Conservation (phyloP, 1,140 invertebrate genomes). For the Rhopalosiphum maidis region DNA sequence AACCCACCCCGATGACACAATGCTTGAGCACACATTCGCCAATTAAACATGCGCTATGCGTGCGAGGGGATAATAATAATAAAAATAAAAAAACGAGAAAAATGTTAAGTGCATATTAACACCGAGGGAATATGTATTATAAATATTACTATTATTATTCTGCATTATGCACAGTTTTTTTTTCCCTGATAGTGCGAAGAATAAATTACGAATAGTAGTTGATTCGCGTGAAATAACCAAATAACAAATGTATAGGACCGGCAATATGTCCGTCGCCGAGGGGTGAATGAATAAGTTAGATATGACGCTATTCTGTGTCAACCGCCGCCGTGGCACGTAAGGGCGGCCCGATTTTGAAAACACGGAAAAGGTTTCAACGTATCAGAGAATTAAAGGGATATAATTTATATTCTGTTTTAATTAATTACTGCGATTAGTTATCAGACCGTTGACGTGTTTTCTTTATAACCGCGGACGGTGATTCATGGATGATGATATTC, state of each 20-base stretch:
- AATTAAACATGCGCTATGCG: slow-evolving; percentile 38
- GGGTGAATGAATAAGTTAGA: slow-evolving; percentile 22
- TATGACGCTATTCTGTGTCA: slow-evolving; percentile 11
- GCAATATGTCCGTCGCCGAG: not conserved
- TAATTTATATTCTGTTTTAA: slow-evolving; percentile 30
- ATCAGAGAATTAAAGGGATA: not conserved
- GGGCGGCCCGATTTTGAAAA: not conserved
- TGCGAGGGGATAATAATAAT: slow-evolving; percentile 34
- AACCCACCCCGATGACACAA: slow-evolving; percentile 38
- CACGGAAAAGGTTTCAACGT: slow-evolving; percentile 52
- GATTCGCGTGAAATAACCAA: slow-evolving; percentile 39
- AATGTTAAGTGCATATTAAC: slow-evolving; percentile 35
- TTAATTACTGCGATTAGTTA: slow-evolving; percentile 52
- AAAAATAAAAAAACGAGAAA: slow-evolving; percentile 11
- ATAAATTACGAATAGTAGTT: slow-evolving; percentile 26
- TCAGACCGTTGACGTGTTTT: not conserved
- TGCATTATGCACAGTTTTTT: not conserved
- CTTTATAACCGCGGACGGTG: not conserved
- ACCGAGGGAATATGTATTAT: not conserved
- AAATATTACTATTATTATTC: slow-evolving; percentile 21
- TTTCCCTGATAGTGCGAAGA: not conserved
- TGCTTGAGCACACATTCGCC: slow-evolving; percentile 13
- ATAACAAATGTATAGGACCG: not conserved
- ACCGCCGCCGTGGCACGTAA: not conserved
- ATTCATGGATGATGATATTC: slow-evolving; percentile 21